A percentile compares a stretch with the other conserved stretches of the same genome.
These are phyloP conservation scores for Eucidaris tribuloides DNA, from an alignment of 35 echinoderm and acorn worm genomes.

Conservation along the genomic window DNA sequence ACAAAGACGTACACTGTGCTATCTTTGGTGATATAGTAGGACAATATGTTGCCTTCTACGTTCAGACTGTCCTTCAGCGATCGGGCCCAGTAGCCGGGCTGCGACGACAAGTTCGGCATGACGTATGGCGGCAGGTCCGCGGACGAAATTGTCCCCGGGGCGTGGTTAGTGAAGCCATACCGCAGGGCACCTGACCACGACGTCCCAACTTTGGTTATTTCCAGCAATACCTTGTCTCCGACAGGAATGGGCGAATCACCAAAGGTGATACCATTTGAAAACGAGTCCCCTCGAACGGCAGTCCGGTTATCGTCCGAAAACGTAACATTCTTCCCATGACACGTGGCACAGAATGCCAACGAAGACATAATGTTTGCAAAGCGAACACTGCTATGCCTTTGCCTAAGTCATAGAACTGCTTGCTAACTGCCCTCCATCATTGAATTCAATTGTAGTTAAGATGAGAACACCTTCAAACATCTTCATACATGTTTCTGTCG, in stretches of 20 bases:
- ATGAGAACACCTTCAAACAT: too few relatives aligned
- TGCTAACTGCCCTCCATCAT: too few relatives aligned
- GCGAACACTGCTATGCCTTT: too few relatives aligned
- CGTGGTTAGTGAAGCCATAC: conserved; percentile 61
- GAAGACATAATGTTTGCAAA: neutral
- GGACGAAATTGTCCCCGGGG: conserved; percentile 14
- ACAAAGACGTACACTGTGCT: conserved; percentile 26
- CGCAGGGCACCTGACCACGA: conserved; percentile 55
- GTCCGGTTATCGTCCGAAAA: conserved; percentile 15
- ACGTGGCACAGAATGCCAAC: conserved; percentile 26
- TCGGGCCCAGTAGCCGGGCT: conserved; percentile 36
- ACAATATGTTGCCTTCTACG: conserved; percentile 17
- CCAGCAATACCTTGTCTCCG: conserved; percentile 46
- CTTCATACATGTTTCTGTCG: too few relatives aligned
- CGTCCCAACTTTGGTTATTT: conserved; percentile 8
- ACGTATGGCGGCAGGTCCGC: conserved; percentile 49
- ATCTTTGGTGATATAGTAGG: conserved; percentile 32
- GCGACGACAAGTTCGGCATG: conserved; percentile 33
- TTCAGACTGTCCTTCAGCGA: conserved; percentile 11
- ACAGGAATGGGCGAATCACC: conserved; percentile 14
- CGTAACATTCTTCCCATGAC: conserved; percentile 41
- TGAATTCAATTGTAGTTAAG: too few relatives aligned
- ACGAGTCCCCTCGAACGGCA: conserved; percentile 43
- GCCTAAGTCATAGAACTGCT: too few relatives aligned
- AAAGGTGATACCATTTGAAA: conserved; percentile 56